phyloP scores from a whole-genome alignment of 2,113 vertebrate genomes.

The Pao palembangensis region DNA sequence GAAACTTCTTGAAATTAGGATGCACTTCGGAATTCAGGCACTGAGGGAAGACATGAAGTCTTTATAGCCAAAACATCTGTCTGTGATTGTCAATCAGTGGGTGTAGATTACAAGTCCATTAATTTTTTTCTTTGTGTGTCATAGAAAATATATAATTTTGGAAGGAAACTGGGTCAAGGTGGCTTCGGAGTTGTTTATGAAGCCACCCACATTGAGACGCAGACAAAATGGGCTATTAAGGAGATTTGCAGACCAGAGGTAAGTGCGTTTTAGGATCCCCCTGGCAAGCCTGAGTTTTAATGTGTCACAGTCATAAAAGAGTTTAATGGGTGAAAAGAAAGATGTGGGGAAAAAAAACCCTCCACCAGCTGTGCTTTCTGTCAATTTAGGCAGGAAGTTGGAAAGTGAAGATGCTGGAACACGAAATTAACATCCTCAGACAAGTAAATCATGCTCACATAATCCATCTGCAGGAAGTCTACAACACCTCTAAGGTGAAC shows the following conservation, averaged over 20 bases:
- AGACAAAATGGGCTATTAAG: constrained; percentile 80
- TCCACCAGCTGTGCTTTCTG: constrained; percentile 27
- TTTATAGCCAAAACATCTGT: constrained; percentile 23
- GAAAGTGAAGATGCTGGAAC: constrained; percentile 78
- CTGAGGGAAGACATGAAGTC: constrained; percentile 40
- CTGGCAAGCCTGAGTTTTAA: constrained; percentile 22
- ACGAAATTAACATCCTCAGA: constrained; percentile 83
- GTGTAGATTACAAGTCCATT: constrained; percentile 33
- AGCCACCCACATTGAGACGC: constrained; percentile 75
- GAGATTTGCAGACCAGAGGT: constrained; percentile 81
- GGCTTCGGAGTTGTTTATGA: constrained; percentile 82
- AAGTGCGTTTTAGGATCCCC: constrained; percentile 44
- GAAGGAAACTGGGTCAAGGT: constrained; percentile 80
- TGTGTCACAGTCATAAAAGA: constrained; percentile 14
- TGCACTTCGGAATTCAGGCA: constrained; percentile 55
- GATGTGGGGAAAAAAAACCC: not conserved
- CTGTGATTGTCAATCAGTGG: constrained; percentile 13
- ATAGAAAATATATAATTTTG: constrained; percentile 80
- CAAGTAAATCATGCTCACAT: constrained; percentile 79
- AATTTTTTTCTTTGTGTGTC: constrained; percentile 35
- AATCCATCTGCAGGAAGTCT: constrained; percentile 83
- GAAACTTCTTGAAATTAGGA: constrained; percentile 61
- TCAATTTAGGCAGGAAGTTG: constrained; percentile 79
- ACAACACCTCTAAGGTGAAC: constrained; percentile 79
- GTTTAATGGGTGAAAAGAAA: constrained; percentile 13